Conservation (phyloP, 2,797 vertebrate species). For the Spheniscus humboldti region DNA sequence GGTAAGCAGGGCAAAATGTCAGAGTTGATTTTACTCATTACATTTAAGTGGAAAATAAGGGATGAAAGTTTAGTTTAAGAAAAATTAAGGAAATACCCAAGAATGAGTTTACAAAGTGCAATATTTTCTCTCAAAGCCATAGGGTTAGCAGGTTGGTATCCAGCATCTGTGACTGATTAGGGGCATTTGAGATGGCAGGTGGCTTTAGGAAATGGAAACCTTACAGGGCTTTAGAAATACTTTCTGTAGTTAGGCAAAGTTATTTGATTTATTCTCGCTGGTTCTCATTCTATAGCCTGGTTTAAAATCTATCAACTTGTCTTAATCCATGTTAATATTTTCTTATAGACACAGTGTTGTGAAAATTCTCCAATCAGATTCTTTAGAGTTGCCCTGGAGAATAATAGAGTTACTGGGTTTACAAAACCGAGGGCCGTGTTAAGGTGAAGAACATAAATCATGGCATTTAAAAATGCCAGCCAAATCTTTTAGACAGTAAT, state of each 20-base stretch:
- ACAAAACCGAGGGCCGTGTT: background rate
- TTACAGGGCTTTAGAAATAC: constrained; percentile 73
- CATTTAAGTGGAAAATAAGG: constrained; percentile 74
- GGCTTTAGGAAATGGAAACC: constrained; percentile 74
- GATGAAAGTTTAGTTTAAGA: constrained; percentile 77
- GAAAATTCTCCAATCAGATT: constrained; percentile 51
- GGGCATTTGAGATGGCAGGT: constrained; percentile 76
- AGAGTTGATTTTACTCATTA: constrained; percentile 73
- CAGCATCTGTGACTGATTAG: constrained; percentile 91
- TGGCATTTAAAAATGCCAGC: constrained; percentile 57
- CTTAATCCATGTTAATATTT: constrained; percentile 66
- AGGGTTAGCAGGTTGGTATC: constrained; percentile 84
- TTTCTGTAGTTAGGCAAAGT: constrained; percentile 62
- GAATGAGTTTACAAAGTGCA: constrained; percentile 76
- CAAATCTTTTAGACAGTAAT: constrained; percentile 62
- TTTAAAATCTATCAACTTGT: constrained; percentile 66
- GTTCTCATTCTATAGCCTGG: constrained; percentile 38
- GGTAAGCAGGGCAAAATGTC: constrained; percentile 70
- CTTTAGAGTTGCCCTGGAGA: constrained; percentile 34
- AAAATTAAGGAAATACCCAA: constrained; percentile 88
- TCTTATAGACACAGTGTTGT: constrained; percentile 36
- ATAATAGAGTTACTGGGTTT: constrained; percentile 57
- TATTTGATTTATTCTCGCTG: constrained; percentile 66
- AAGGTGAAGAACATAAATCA: constrained; percentile 61
- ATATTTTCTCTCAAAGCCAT: constrained; percentile 80